Evolutionary conservation across 1,140 invertebrate genomes (phyloP).

Genomic region (Pinna nobilis): DNA sequence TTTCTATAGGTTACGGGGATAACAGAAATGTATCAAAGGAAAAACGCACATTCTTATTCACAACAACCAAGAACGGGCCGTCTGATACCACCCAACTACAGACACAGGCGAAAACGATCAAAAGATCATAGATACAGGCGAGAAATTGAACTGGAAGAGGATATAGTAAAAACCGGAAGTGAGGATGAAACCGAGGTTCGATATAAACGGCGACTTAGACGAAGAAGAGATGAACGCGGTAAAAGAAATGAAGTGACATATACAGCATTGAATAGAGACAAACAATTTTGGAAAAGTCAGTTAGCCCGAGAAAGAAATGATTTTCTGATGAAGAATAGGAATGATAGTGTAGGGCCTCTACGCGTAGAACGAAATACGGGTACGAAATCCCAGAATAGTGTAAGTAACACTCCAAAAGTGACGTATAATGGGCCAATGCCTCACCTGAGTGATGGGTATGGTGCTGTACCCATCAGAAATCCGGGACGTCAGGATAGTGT

Average conservation of each 20-base stretch:
- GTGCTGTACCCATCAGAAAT: neutral
- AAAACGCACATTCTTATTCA: neutral
- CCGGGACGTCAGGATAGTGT: too few species aligned
- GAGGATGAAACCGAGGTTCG: conserved; percentile 24
- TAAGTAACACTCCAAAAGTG: conserved; percentile 4
- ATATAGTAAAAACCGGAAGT: conserved; percentile 41
- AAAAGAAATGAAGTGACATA: conserved; percentile 10
- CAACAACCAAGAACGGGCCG: neutral
- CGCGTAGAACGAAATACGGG: conserved; percentile 5
- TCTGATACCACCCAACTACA: conserved; percentile 3
- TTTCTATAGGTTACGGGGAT: conserved; percentile 5
- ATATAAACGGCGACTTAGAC: neutral
- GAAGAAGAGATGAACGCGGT: neutral
- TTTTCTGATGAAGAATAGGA: neutral
- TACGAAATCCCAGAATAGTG: too few species aligned
- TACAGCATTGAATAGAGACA: conserved; percentile 7
- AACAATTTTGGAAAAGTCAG: conserved; percentile 15
- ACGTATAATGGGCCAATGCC: conserved; percentile 11
- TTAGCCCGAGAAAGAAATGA: conserved; percentile 1
- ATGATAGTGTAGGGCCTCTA: conserved; percentile 1
- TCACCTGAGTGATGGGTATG: neutral
- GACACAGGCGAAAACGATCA: conserved; percentile 5
- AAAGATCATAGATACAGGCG: conserved; percentile 19
- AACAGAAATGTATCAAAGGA: conserved; percentile 19
- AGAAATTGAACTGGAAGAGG: conserved; percentile 30